phyloP scores from a whole-genome alignment of 2,797 vertebrate species.

The Macropus fuliginosus region DNA sequence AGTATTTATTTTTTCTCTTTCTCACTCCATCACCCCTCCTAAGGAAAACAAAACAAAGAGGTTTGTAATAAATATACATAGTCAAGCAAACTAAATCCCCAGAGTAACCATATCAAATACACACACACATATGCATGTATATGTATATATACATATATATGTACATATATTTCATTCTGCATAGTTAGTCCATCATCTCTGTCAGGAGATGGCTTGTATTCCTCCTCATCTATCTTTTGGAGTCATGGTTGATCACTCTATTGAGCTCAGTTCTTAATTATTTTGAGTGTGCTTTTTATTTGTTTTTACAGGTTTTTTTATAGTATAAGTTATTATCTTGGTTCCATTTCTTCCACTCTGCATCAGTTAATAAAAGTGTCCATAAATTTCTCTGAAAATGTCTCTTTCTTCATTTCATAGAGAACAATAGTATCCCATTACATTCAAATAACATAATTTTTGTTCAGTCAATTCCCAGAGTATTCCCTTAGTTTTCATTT shows the following conservation, averaged over 20 bases:
- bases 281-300: neutral
- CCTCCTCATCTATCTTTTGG: neutral
- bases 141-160: neutral
- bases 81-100: neutral
- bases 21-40: neutral
- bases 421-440: neutral
- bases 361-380: neutral
- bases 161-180: neutral
- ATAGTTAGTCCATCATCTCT: neutral
- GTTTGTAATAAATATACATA: neutral
- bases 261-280: neutral
- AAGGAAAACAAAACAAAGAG: neutral
- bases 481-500: neutral
- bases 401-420: neutral
- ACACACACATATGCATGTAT: neutral
- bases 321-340: neutral
- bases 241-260: neutral
- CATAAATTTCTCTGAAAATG: neutral
- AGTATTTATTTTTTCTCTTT: neutral
- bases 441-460: neutral
- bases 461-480: neutral
- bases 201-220: neutral
- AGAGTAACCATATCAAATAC: neutral
- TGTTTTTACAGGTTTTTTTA: neutral
- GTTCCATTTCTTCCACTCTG: neutral